Evolutionary conservation across 2,797 vertebrate species (phyloP), one percentile per base, ranked within the genome.

Genomic region (Thamnophis elegans): DNA sequence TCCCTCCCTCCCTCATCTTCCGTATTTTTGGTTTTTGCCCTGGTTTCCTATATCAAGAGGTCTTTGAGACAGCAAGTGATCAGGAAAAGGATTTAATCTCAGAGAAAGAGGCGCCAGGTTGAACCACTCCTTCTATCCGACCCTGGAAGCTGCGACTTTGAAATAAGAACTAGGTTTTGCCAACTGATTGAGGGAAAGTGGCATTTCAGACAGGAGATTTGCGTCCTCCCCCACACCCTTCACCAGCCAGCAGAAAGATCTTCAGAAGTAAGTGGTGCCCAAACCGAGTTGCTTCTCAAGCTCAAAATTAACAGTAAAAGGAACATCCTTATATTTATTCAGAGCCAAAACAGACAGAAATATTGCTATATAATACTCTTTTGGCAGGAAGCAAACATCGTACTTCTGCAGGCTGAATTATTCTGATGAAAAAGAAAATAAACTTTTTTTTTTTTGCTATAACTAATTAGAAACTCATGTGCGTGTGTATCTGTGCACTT

Each of bases 371-470:
- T 91, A 94, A 94, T 89, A 94, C 91, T 91, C 10, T 25, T 82
- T 36, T 94, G 95, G 91, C 92, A 94, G 93, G 89, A 90, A 94
- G 20, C 92, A 93, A 95, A 86, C 92, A 93, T 93, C 95, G 91
- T 93, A 89, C 89, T 94, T 89, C 59, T 47, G 88, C 53, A 92
- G 88, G 65, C 92, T 94, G 93, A 82, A 3, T 89, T 94, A n/a
- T 94, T 91, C 90, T 59, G 94, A 94, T 92, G 89, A 90, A 94
- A 93, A 95, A 94, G 56, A 26, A 88, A 88, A 94, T 96, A 96
- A 96, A 53, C n/a, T 86, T n/a, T n/a, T n/a, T n/a, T 94, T 94
- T 94, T 94, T 95, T 95, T 11, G 93, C 92, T 95, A 93, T 88
- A 94, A 60, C 92, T 94, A 92, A 94, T 95, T 95, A 96, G 96